Evolutionary conservation across 2,797 vertebrate genomes (phyloP).

Genomic region (Acipenser oxyrinchus): DNA sequence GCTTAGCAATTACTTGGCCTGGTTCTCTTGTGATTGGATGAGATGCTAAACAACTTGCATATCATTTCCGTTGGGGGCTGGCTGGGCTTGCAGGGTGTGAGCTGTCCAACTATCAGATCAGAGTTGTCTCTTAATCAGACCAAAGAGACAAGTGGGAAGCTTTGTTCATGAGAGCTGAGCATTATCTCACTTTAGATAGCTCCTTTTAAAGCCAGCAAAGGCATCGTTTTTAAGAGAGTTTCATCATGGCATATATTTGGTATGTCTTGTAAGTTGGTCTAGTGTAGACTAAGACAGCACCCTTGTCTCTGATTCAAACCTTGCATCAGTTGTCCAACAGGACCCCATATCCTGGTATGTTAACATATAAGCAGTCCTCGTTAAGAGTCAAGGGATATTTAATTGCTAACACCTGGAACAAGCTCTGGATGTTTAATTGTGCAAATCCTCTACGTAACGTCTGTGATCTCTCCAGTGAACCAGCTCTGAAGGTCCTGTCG

Average conservation of each 20-base stretch:
- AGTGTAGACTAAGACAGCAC: constrained; percentile 18
- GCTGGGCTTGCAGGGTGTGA: not conserved
- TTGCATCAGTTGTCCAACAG: constrained; percentile 19
- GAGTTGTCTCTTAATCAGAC: not conserved
- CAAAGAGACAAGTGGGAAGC: not conserved
- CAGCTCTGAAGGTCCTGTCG: constrained; percentile 43
- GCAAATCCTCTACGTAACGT: constrained; percentile 49
- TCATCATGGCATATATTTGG: constrained; percentile 38
- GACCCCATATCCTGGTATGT: constrained; percentile 20
- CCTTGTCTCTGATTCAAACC: constrained; percentile 27
- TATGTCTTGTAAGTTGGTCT: constrained; percentile 14
- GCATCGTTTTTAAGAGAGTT: constrained; percentile 26
- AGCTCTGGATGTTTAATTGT: constrained; percentile 41
- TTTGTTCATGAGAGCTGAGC: constrained; percentile 27
- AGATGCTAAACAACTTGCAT: too few species aligned
- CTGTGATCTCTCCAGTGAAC: constrained; percentile 46
- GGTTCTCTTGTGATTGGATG: too few species aligned
- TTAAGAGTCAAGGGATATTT: constrained; percentile 31
- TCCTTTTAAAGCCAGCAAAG: constrained; percentile 11
- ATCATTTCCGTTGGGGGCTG: too few species aligned
- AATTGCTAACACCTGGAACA: constrained; percentile 49
- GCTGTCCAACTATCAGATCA: not conserved
- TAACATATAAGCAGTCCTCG: constrained; percentile 19
- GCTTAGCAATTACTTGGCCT: too few species aligned
- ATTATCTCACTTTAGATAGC: constrained; percentile 24